phyloP scores from a whole-genome alignment of 2,888 invertebrate genomes.

The Pheosia tremula region DNA sequence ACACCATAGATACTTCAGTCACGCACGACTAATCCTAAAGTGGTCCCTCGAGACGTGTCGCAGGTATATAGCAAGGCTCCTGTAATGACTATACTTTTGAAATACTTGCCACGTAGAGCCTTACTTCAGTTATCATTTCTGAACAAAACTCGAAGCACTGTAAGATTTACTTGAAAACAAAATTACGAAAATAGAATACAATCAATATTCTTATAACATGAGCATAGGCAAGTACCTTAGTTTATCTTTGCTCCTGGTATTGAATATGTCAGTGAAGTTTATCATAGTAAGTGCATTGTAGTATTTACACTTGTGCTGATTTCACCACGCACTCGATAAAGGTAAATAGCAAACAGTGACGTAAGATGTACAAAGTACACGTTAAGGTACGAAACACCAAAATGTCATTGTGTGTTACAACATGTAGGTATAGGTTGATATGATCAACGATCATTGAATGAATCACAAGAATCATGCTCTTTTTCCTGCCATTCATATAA shows the following conservation, averaged over 20 bases:
- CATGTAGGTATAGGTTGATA: constrained; percentile 17
- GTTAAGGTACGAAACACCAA: constrained; percentile 17
- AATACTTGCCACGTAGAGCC: constrained; percentile 24
- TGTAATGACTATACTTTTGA: constrained; percentile 24
- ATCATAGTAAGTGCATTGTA: no score
- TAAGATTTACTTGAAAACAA: neutral
- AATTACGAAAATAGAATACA: neutral
- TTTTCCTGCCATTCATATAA: neutral
- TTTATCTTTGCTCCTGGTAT: no score
- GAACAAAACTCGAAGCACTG: neutral
- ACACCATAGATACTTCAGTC: constrained; percentile 20
- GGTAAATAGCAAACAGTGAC: constrained; percentile 18
- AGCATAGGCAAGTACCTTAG: neutral
- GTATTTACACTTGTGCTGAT: no score
- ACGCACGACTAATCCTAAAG: constrained; percentile 25
- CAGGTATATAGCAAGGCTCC: constrained; percentile 11
- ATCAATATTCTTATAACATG: neutral
- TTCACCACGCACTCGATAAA: no score
- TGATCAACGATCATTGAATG: neutral
- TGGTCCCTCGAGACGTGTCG: constrained; percentile 31
- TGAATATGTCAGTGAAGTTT: no score
- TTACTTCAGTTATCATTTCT: constrained; percentile 7
- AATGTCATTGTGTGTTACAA: constrained; percentile 35
- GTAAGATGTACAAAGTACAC: constrained; percentile 14
- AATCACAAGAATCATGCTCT: constrained; percentile 7